Evolutionary conservation across 2,113 vertebrate genomes (phyloP).

Genomic region (Planiliza haematocheilus): DNA sequence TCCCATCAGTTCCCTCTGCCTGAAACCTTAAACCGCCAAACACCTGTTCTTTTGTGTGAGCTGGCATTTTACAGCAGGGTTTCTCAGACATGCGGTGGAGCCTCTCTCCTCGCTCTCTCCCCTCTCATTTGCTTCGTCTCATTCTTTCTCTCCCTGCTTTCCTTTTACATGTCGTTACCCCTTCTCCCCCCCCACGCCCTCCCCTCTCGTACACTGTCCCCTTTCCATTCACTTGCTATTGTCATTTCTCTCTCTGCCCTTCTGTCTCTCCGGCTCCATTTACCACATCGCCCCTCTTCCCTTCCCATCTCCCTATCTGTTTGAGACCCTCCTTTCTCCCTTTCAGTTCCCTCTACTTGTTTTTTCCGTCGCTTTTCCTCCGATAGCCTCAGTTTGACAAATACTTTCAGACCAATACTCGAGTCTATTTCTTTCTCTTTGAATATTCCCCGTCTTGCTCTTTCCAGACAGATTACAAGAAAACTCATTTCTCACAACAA

Average conservation of each 20-base stretch:
- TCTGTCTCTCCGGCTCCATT: slow-evolving; percentile 45
- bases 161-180: slow-evolving; percentile 46
- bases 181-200: background rate
- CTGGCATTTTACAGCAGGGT: slow-evolving; percentile 78
- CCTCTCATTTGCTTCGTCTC: slow-evolving; percentile 40
- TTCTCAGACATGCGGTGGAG: slow-evolving; percentile 72
- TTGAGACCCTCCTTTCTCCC: slow-evolving; percentile 2
- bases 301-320: slow-evolving; percentile 21
- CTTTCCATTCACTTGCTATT: slow-evolving; percentile 39
- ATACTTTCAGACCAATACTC: slow-evolving; percentile 9
- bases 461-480: background rate
- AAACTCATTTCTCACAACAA: no score
- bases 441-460: background rate
- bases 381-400: background rate
- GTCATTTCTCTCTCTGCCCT: slow-evolving; percentile 37
- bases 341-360: background rate
- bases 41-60: slow-evolving; percentile 86
- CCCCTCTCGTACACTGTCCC: background rate
- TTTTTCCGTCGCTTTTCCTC: slow-evolving; percentile 3
- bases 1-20: slow-evolving; percentile 70
- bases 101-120: slow-evolving; percentile 45
- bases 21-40: slow-evolving; percentile 83
- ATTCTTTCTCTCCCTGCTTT: slow-evolving; percentile 24
- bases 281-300: slow-evolving; percentile 20
- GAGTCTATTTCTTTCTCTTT: slow-evolving; percentile 6